phyloP scores from a whole-genome alignment of 1,140 invertebrate species.

The Artemia franciscana region DNA sequence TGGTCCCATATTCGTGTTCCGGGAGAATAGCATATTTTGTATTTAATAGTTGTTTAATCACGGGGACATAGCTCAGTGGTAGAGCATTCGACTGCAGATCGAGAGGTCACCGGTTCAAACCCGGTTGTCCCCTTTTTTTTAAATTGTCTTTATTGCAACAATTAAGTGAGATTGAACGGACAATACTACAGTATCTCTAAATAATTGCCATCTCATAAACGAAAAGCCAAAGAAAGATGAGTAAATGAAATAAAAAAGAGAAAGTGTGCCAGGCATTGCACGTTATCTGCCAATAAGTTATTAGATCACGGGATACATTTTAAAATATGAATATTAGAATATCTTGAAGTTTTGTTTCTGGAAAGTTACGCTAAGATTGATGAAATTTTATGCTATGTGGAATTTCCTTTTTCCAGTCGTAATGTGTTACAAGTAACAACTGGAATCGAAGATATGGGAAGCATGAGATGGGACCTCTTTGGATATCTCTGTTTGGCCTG shows the following conservation, averaged over 20 bases:
- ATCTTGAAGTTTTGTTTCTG: no score
- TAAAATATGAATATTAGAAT: neutral
- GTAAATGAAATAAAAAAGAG: no score
- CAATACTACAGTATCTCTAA: no score
- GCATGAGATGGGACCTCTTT: constrained; percentile 58
- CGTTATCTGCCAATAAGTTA: constrained; percentile 8
- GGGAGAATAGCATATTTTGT: no score
- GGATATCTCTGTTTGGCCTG: constrained; percentile 63
- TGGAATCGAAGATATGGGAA: constrained; percentile 56
- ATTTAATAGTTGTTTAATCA: no score
- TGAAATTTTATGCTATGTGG: no score
- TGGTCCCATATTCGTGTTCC: no score
- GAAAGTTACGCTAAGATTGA: no score
- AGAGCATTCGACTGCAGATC: constrained; percentile 81
- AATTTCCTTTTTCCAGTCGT: constrained; percentile 30
- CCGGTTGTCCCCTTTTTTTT: constrained; percentile 56
- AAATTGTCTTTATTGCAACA: no score
- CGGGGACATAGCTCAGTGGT: constrained; percentile 76
- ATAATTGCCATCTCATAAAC: no score
- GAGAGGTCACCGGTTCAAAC: constrained; percentile 76
- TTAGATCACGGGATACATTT: neutral
- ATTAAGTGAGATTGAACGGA: no score
- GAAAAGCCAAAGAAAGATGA: no score
- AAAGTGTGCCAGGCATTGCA: constrained; percentile 8
- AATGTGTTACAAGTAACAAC: constrained; percentile 56